A percentile compares a stretch with the other conserved stretches of the same genome.
Conservation (phyloP, 2,888 invertebrate genomes). For the Calliphora vomitoria region DNA sequence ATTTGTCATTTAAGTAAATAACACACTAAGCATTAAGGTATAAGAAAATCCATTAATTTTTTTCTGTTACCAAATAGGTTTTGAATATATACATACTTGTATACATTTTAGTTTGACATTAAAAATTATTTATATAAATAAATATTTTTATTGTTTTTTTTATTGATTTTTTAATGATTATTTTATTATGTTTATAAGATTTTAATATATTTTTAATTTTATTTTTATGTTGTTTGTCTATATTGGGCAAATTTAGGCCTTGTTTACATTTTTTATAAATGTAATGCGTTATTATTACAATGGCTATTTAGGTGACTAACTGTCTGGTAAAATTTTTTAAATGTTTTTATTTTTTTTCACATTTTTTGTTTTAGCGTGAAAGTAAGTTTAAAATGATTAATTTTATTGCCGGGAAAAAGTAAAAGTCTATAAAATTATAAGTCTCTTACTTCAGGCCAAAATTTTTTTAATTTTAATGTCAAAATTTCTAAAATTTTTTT, state of each 20-base stretch:
- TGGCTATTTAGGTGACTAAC: background rate
- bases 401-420: too few relatives aligned
- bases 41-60: slow-evolving; percentile 56
- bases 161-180: slow-evolving; percentile 5
- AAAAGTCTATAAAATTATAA: too few relatives aligned
- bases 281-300: background rate
- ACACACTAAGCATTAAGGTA: background rate
- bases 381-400: background rate
- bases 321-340: background rate
- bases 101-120: background rate
- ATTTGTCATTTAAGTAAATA: slow-evolving; percentile 57
- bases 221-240: background rate
- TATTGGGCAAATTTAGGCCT: background rate
- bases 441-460: too few relatives aligned
- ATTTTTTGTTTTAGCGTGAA: background rate
- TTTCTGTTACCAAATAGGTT: slow-evolving; percentile 26
- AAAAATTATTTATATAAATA: background rate
- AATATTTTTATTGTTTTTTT: background rate
- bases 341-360: background rate
- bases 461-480: too few relatives aligned
- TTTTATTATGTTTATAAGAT: background rate
- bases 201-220: background rate
- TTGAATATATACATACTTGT: too few relatives aligned
- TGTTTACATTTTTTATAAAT: background rate
- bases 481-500: too few relatives aligned